A percentile compares a stretch with the other conserved stretches of the same genome.
These are phyloP conservation scores for Parascotia fuliginaria DNA, from an alignment of 2,888 invertebrate genomes.

Conservation along the genomic window DNA sequence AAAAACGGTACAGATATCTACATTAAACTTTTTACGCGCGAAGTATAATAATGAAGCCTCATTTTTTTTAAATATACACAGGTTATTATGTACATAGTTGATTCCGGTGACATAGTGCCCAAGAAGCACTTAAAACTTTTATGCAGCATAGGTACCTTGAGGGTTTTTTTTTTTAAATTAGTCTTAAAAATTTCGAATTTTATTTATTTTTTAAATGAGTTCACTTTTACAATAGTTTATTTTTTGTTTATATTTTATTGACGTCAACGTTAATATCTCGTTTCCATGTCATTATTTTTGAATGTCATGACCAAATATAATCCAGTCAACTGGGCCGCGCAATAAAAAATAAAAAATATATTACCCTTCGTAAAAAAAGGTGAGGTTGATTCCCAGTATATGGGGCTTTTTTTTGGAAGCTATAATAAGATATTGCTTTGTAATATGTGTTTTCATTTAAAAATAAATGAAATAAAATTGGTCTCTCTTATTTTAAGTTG, in stretches of 20 bases:
- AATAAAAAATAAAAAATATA: constrained; percentile 50
- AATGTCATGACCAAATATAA: constrained; percentile 43
- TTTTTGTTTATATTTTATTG: constrained; percentile 7
- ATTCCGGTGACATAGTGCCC: too few species aligned
- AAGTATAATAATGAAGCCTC: not conserved
- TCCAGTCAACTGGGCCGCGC: constrained; percentile 24
- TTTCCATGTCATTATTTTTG: constrained; percentile 31
- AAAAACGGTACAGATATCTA: not conserved
- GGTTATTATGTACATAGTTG: too few species aligned
- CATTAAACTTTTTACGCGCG: constrained; percentile 1
- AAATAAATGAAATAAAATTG: not conserved
- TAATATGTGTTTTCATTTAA: too few species aligned
- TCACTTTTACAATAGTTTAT: too few species aligned
- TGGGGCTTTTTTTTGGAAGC: constrained; percentile 24
- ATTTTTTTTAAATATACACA: not conserved
- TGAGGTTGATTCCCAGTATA: constrained; percentile 34
- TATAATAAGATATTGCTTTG: not conserved
- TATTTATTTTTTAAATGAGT: too few species aligned
- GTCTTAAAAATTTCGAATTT: too few species aligned
- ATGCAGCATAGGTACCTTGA: too few species aligned
- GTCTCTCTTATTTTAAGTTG: not conserved
- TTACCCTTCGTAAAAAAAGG: constrained; percentile 43
- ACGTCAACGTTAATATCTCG: constrained; percentile 13
- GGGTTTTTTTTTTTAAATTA: too few species aligned
- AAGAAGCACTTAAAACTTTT: too few species aligned